phyloP scores from a whole-genome alignment of 2,888 invertebrate species.

The Urechis unicinctus region DNA sequence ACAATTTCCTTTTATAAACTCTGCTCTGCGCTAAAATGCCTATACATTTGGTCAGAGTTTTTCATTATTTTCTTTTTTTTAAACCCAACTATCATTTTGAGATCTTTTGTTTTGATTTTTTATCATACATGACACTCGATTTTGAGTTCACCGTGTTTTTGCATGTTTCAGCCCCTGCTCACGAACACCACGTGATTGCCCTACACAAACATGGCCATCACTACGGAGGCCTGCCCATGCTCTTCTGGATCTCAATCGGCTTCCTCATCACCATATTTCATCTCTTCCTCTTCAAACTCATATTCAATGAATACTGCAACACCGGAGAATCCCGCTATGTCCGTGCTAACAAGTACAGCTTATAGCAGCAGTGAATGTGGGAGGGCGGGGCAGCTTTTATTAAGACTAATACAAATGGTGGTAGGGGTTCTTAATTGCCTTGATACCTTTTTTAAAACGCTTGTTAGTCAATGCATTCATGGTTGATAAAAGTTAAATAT shows the following conservation, averaged over 20 bases:
- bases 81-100: not conserved
- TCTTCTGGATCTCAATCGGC: conserved; percentile 87
- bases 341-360: not conserved
- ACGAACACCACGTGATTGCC: conserved; percentile 83
- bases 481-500: too few species aligned
- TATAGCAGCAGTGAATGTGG: not conserved
- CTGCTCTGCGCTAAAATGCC: too few species aligned
- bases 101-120: not conserved
- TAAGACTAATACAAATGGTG: too few species aligned
- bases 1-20: too few species aligned
- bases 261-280: conserved; percentile 85
- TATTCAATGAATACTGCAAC: conserved; percentile 78
- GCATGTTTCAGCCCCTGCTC: conserved; percentile 67
- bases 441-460: too few species aligned
- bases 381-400: not conserved
- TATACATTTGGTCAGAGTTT: too few species aligned
- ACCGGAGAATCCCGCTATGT: not conserved
- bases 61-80: not conserved
- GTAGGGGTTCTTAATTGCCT: too few species aligned
- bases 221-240: conserved; percentile 78
- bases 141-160: not conserved
- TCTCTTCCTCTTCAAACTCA: conserved; percentile 82
- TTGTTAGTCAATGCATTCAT: too few species aligned
- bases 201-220: conserved; percentile 85
- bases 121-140: not conserved